A percentile compares a stretch with the other conserved stretches of the same genome.
Evolutionary conservation across 2,888 invertebrate species (phyloP).

Genomic region (Drosophila maculinotata): DNA sequence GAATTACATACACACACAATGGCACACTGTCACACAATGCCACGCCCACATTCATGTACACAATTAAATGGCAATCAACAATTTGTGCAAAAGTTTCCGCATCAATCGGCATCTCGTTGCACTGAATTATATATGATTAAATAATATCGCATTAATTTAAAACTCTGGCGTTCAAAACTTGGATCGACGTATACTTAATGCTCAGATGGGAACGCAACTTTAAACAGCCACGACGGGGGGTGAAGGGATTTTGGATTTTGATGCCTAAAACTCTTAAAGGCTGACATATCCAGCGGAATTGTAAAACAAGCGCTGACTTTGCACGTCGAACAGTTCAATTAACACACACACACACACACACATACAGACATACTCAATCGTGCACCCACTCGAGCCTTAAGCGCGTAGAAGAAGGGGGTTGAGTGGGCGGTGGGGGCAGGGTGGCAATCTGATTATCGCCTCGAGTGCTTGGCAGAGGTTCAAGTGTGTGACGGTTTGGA

Average conservation of each 20-base stretch:
- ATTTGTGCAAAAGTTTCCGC: conserved; percentile 30
- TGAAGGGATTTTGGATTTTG: conserved; percentile 26
- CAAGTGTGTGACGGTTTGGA: conserved; percentile 20
- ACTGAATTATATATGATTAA: conserved; percentile 41
- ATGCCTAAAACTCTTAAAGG: conserved; percentile 22
- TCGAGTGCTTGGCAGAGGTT: conserved; percentile 54
- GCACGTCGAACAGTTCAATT: conserved; percentile 51
- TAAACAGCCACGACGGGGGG: conserved; percentile 5
- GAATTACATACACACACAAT: conserved; percentile 18
- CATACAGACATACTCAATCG: conserved; percentile 1
- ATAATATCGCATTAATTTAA: conserved; percentile 35
- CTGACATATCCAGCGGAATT: conserved; percentile 48
- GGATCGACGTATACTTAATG: conserved; percentile 17
- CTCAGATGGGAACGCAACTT: conserved; percentile 5
- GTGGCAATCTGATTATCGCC: conserved; percentile 74
- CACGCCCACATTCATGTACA: conserved; percentile 29
- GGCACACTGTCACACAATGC: conserved; percentile 5
- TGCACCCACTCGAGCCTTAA: conserved; percentile 7
- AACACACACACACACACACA: conserved; percentile 41
- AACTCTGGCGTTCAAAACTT: background rate
- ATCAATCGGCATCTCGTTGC: conserved; percentile 34
- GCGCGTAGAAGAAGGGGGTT: background rate
- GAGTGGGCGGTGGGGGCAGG: conserved; percentile 7
- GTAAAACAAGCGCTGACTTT: conserved; percentile 65
- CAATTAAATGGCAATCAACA: conserved; percentile 57